Percentiles rank a stretch among this genome's conserved stretches.
These are phyloP conservation scores for Nylanderia fulva DNA, from an alignment of 1,140 invertebrate species.

Conservation along the genomic window DNA sequence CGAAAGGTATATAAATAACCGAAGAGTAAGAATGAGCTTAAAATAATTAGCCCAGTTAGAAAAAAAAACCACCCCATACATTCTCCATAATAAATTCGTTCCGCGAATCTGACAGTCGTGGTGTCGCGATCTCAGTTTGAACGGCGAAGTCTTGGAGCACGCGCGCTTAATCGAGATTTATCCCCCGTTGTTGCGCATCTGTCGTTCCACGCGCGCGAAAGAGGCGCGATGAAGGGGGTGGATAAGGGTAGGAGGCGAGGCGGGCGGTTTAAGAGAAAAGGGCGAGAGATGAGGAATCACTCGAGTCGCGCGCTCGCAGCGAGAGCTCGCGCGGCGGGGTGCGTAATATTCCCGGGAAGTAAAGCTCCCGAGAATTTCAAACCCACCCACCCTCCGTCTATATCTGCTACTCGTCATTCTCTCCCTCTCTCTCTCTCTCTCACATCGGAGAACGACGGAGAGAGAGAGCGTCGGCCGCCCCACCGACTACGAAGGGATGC, in stretches of 20 bases:
- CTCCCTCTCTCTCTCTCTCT: no score
- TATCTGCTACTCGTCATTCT: constrained; percentile 33
- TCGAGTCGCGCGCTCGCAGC: constrained; percentile 67
- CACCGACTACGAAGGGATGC: constrained; percentile 81
- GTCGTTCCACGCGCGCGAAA: constrained; percentile 63
- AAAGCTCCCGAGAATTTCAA: constrained; percentile 83
- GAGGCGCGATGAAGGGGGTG: constrained; percentile 1
- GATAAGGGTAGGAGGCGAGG: background rate
- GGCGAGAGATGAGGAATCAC: constrained; percentile 78
- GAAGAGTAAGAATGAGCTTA: background rate
- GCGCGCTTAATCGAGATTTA: constrained; percentile 42
- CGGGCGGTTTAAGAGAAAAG: constrained; percentile 66
- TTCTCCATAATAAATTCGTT: no score
- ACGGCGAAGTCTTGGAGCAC: constrained; percentile 9
- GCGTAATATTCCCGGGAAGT: constrained; percentile 83
- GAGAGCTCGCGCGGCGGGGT: constrained; percentile 71
- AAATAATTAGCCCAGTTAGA: no score
- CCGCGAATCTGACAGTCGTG: background rate
- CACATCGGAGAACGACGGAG: constrained; percentile 61
- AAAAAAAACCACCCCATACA: no score
- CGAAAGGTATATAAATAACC: background rate
- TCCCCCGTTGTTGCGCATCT: constrained; percentile 72
- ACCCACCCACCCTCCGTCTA: constrained; percentile 60
- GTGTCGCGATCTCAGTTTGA: background rate
- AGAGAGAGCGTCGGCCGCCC: constrained; percentile 58